These are phyloP conservation scores for Pangasianodon hypophthalmus DNA, from an alignment of 2,113 vertebrate genomes.

Conservation along the genomic window DNA sequence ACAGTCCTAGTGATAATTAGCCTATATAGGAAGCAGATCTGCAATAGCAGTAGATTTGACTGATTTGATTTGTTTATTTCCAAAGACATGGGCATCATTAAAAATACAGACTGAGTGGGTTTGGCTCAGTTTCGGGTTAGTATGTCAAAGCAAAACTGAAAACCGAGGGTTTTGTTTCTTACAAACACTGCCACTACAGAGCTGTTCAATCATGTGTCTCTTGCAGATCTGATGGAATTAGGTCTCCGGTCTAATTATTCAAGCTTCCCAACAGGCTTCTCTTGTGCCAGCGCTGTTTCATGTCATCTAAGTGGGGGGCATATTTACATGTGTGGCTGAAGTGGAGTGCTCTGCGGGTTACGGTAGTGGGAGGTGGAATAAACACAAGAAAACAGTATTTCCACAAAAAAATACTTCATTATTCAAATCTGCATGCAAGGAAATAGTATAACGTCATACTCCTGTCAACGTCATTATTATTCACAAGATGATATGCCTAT, in stretches of 20 bases:
- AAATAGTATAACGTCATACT: neutral
- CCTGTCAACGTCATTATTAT: neutral
- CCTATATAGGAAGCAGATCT: neutral
- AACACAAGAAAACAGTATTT: neutral
- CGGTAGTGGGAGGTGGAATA: neutral
- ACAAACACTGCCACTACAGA: neutral
- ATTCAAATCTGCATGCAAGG: neutral
- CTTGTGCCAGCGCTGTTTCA: neutral
- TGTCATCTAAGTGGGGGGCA: constrained; percentile 7
- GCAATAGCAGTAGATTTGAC: neutral
- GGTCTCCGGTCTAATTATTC: constrained; percentile 29
- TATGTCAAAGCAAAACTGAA: neutral
- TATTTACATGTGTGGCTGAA: constrained; percentile 37
- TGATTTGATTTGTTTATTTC: neutral
- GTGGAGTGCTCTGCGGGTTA: constrained; percentile 4
- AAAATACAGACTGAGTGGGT: neutral
- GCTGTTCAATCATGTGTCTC: constrained; percentile 15
- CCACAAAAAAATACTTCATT: neutral
- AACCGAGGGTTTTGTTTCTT: neutral
- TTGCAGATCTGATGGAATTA: constrained; percentile 22
- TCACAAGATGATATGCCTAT: neutral
- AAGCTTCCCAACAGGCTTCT: neutral
- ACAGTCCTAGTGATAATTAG: neutral
- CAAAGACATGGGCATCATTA: neutral
- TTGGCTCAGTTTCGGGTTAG: neutral